Conservation (phyloP, 2,888 invertebrate species). For the Agriopis aurantiaria region DNA sequence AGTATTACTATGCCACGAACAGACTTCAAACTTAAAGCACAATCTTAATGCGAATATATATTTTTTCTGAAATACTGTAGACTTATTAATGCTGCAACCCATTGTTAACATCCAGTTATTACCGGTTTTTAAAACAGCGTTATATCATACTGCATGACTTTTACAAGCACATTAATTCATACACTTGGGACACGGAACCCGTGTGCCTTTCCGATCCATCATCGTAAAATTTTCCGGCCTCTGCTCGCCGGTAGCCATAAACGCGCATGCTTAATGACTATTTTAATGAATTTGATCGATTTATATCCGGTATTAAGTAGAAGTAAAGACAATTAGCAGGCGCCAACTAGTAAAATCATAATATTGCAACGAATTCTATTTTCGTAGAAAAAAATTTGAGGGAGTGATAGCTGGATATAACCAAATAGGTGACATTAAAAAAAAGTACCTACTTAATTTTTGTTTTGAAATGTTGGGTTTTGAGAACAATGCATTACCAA, state of each 20-base stretch:
- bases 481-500: no score
- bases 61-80: no score
- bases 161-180: slow-evolving; percentile 36
- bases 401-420: no score
- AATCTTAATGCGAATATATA: no score
- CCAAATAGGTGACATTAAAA: no score
- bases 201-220: slow-evolving; percentile 37
- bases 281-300: slow-evolving; percentile 34
- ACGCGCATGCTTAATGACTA: slow-evolving; percentile 32
- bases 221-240: slow-evolving; percentile 37
- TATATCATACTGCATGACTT: slow-evolving; percentile 35
- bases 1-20: no score
- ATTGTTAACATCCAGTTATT: slow-evolving; percentile 5
- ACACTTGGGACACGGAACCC: slow-evolving; percentile 31
- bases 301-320: not conserved
- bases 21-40: no score
- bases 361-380: no score
- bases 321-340: not conserved
- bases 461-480: no score
- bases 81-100: not conserved
- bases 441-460: no score
- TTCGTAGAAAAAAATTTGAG: no score
- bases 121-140: slow-evolving; percentile 13
- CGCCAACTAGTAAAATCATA: no score
- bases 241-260: slow-evolving; percentile 25